Base-by-base conservation (phyloP, 1,140 invertebrate species). In the Drosophila trapezifrons region DNA sequence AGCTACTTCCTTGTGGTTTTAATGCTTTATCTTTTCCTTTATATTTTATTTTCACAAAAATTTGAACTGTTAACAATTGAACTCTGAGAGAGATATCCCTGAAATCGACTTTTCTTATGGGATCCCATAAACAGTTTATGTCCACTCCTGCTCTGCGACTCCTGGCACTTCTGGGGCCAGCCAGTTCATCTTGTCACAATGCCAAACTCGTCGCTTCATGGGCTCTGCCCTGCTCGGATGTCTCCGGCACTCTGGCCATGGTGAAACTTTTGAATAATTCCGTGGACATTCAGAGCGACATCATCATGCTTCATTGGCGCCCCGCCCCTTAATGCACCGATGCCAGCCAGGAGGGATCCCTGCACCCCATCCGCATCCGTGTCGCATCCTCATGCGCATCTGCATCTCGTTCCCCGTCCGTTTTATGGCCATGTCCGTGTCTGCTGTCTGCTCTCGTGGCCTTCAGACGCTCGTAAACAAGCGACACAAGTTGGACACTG, bases 401-500 rank as follows among this genome's bases (percentile, higher is more conserved):
- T 56, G 38, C n/a, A 47, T 18, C 6, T n/a, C 29, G 56, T 52
- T 32, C 80, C 22, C 64, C 56, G 58, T 29, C 54, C 66, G 49
- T 80, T 84, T 80, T 77, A 80, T 76, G 77, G 73, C 59, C 65
- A 62, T 63, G 67, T 73, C 78, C 76, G 40, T 80, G 80, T 56
- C 62, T 64, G 64, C 38, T 63, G 80, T 60, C 80, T 71, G 80
- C 66, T 66, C 63, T 74, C 62, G 57, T 84, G 82, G 82, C 81
- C 82, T 85, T 85, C 82, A 86, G 82, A 85, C 82, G 78, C 67
- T 78, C 78, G 67, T 86, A 85, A 85, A 85, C 82, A 86, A 81
- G 62, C 78, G 64, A 86, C 81, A 71, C 73, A 78, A 70, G 67
- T 67, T 63, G 74, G 67, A 73, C 67, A 62, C 40, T 43, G 62